Evolutionary conservation across 2,888 invertebrate species (phyloP), one percentile per base, ranked within the genome.

Genomic region (Yponomeuta cagnagella): DNA sequence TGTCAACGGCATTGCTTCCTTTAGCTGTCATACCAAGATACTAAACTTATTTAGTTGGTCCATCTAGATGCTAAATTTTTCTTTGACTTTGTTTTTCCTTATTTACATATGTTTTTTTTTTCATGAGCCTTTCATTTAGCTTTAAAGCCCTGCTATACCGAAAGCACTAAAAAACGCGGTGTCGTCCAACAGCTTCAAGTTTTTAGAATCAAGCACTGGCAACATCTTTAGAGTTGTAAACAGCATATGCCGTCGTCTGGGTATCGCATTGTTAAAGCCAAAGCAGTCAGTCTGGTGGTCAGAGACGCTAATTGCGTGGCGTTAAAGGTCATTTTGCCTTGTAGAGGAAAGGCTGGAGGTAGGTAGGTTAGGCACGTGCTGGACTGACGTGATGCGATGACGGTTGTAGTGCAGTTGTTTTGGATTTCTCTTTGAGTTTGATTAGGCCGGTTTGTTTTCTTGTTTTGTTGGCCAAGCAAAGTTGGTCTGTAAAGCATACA

Each of bases 291-390:
- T 52, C 52, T 52, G 52, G 52, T 52, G 12, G 10, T 10, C 2
- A 9, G 12, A 71, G 12, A 30, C 10, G 68, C 68, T 68, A 31
- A 48, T 52, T 52, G 23, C 48, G 12, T 31, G 23, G 48, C 30
- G 48, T 3, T 30, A 68, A n/a, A 15, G 31, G 23, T 68, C 52
- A 31, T 52, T 52, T 68, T 68, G n/a, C 52, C n/a, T 68, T 65
- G 65, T 30, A 8, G 2, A 15, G 52, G 52, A 31, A n/a, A 10
- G n/a, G n/a, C 3, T 33, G 8, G 12, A 67, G 43, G 67, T 15
- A 66, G 12, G 37, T 23, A 23, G 23, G 23, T 23, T 33, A 64
- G 87, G 89, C 90, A 88, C 90, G 89, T 87, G 90, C 88, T 79
- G 73, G 75, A 76, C 73, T 74, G 74, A 75, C 76, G 77, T 80